Evolutionary conservation across 1,140 invertebrate genomes (phyloP).

Genomic region (Acarapis woodi): DNA sequence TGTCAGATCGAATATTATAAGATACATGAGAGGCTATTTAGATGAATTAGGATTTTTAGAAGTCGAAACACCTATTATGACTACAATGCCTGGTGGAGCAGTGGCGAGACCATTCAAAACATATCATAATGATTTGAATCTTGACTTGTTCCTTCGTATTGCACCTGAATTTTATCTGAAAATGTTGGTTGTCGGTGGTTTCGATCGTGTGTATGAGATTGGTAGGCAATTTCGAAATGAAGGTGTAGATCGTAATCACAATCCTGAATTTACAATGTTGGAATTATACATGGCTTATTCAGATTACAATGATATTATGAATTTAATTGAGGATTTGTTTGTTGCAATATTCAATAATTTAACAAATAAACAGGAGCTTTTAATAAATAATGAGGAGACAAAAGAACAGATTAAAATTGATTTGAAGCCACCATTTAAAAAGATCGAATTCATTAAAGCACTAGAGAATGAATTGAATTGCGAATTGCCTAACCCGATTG

Average conservation of each 20-base stretch:
- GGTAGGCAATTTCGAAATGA: conserved; percentile 92
- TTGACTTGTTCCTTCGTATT: conserved; percentile 88
- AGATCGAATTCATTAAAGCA: conserved; percentile 68
- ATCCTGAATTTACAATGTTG: conserved; percentile 96
- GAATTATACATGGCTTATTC: conserved; percentile 99
- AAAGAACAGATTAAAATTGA: conserved; percentile 61
- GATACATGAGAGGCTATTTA: conserved; percentile 66
- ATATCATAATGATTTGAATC: conserved; percentile 91
- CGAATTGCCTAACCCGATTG: conserved; percentile 44
- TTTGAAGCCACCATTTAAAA: conserved; percentile 85
- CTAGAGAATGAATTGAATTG: conserved; percentile 51
- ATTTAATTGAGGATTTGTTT: conserved; percentile 64
- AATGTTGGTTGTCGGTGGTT: conserved; percentile 86
- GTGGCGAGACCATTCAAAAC: conserved; percentile 96
- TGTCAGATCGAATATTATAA: conserved; percentile 59
- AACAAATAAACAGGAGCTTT: conserved; percentile 36
- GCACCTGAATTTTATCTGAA: conserved; percentile 92
- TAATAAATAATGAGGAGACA: conserved; percentile 72
- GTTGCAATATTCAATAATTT: conserved; percentile 43
- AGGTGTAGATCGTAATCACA: conserved; percentile 93
- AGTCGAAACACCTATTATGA: conserved; percentile 99
- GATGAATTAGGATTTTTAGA: conserved; percentile 41
- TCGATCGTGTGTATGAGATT: conserved; percentile 93
- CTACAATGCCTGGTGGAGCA: conserved; percentile 91
- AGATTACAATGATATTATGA: conserved; percentile 85